Evolutionary conservation across 2,888 invertebrate genomes (phyloP).

Genomic region (Synergus gifuensis): DNA sequence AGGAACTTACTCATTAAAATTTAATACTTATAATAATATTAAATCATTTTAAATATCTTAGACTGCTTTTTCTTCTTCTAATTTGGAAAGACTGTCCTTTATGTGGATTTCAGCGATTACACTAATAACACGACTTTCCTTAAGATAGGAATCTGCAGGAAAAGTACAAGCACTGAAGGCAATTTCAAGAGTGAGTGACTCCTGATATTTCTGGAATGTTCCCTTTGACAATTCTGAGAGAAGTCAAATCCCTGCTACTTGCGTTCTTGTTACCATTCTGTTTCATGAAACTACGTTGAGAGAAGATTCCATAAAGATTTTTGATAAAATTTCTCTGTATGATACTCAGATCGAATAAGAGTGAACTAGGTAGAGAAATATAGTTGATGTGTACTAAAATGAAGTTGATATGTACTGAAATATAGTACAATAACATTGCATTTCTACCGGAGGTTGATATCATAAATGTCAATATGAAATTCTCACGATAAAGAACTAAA

Average conservation of each 20-base stretch:
- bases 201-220: conserved; percentile 48
- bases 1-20: not conserved
- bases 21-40: not conserved
- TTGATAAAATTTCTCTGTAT: not conserved
- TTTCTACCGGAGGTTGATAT: conserved; percentile 5
- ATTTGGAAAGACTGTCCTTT: not conserved
- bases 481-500: not conserved
- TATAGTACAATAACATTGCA: conserved; percentile 15
- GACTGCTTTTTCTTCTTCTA: not conserved
- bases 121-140: conserved; percentile 45
- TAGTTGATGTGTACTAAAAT: not conserved
- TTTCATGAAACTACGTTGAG: conserved; percentile 2
- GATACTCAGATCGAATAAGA: conserved; percentile 1
- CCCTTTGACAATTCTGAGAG: conserved; percentile 51
- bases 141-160: conserved; percentile 46
- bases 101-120: conserved; percentile 46
- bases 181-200: conserved; percentile 58
- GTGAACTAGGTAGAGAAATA: not conserved
- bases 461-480: conserved; percentile 33
- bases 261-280: conserved; percentile 19
- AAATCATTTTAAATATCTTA: not conserved
- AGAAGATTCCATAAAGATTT: conserved; percentile 33
- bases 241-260: conserved; percentile 32
- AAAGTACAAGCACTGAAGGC: conserved; percentile 53
- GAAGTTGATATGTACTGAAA: not conserved